Base-by-base conservation (phyloP, 2,113 vertebrate species). In the Synchiropus splendidus region DNA sequence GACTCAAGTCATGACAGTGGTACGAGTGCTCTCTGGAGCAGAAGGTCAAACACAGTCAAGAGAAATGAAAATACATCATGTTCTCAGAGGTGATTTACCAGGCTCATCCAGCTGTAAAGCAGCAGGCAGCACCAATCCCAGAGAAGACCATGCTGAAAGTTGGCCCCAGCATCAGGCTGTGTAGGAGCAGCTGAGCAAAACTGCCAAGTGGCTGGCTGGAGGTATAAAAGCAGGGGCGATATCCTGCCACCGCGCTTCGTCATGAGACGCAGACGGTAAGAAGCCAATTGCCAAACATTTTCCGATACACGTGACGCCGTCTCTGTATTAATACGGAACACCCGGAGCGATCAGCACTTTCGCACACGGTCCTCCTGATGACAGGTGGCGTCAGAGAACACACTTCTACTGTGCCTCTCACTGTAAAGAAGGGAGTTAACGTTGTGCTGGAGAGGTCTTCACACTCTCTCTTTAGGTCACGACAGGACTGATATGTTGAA, bases 231-330 rank as follows among this genome's bases (percentile, higher is more conserved):
- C 74, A 54, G 48, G 72, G 77, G 80, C 71, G 74, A 78, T 60
- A 77, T 76, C 77, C 72, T 76, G 27, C 45, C 50, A 33, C 55
- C 51, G 35, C 18, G 68, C 61, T 38, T 39, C 63, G 69, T 85
- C 83, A 84, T 42, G 71, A 66, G 70, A 79, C 70, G 67, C 65
- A 65, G 71, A 43, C 45, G 34, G 39, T 54, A 47, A 27, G 18
- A 70, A 73, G 73, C 83, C 85, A 87, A 86, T 83, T 67, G 79
- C 60, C 50, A 74, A 71, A 72, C 59, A 74, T 72, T 73, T n/a
- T 53, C 39, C 6, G 43, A 53, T 31, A 51, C 80, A 84, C 67
- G 79, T 86, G 77, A 72, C 61, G 36, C 5, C 30, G 45, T 66
- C 50, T 34, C 75, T 31, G 48, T 74, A 81, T 81, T 79, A 75